A percentile compares a stretch with the other conserved stretches of the same genome.
phyloP scores from a whole-genome alignment of 2,113 vertebrate genomes.

The Campylorhamphus procurvoides region DNA sequence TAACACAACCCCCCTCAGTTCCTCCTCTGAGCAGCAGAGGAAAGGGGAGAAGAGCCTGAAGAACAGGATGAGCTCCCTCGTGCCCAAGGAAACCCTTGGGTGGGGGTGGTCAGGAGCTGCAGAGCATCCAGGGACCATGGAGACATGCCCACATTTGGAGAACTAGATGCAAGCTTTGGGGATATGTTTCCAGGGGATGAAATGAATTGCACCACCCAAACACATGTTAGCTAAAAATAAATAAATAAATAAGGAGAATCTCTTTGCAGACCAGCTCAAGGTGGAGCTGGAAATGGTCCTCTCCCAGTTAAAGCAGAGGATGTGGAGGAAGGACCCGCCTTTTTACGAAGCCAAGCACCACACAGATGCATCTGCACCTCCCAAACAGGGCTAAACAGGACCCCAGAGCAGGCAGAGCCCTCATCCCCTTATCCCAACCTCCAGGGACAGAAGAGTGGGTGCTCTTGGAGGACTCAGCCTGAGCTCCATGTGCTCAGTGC shows the following conservation, averaged over 20 bases:
- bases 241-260: no score
- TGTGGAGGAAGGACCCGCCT: not conserved
- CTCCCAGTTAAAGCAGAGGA: not conserved
- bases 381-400: no score
- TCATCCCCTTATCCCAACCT: not conserved
- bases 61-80: rapidly evolving
- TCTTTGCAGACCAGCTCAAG: not conserved
- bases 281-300: not conserved
- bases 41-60: not conserved
- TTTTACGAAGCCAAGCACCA: not conserved
- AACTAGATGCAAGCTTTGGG: not conserved
- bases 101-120: not conserved
- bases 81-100: not conserved
- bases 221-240: not conserved
- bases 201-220: not conserved
- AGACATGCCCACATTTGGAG: rapidly evolving
- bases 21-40: not conserved
- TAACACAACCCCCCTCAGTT: not conserved
- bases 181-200: not conserved
- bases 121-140: not conserved
- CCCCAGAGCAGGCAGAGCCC: not conserved
- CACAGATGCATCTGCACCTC: not conserved
- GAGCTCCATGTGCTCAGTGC: not conserved
- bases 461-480: not conserved
- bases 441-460: rapidly evolving